phyloP scores from a whole-genome alignment of 2,113 vertebrate species.

The Psophia crepitans region DNA sequence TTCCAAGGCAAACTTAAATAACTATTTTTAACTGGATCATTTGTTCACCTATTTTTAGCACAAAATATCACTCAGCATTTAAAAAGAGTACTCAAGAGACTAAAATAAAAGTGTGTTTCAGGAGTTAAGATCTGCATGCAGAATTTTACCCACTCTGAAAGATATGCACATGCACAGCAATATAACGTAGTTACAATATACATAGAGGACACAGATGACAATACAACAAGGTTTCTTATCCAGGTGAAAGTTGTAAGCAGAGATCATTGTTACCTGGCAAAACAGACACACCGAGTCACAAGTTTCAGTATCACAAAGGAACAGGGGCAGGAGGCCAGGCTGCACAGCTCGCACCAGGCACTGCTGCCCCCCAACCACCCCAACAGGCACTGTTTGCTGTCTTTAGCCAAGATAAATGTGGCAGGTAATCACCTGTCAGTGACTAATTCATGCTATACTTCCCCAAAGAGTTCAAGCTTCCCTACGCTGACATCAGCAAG shows the following conservation, averaged over 20 bases:
- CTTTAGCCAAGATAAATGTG: accelerated
- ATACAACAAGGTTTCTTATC: background rate
- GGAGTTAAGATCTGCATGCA: background rate
- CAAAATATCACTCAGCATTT: background rate
- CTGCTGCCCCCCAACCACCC: background rate
- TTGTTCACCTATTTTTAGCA: background rate
- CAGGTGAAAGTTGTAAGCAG: background rate
- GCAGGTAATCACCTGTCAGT: background rate
- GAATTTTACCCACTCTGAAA: background rate
- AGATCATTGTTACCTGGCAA: background rate
- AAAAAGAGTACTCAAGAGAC: background rate
- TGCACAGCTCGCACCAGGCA: background rate
- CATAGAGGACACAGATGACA: background rate
- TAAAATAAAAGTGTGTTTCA: background rate
- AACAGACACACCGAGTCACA: background rate
- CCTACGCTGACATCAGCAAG: too few species aligned
- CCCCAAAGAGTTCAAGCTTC: background rate
- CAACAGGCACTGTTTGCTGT: background rate
- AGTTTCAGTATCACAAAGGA: background rate
- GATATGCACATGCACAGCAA: background rate
- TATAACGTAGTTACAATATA: background rate
- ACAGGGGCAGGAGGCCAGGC: background rate
- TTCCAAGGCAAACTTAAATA: background rate
- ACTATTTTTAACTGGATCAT: background rate
- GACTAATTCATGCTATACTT: background rate